Evolutionary conservation across 1,140 invertebrate species (phyloP), one percentile per base, ranked within the genome.

Genomic region (Hetaerina americana): DNA sequence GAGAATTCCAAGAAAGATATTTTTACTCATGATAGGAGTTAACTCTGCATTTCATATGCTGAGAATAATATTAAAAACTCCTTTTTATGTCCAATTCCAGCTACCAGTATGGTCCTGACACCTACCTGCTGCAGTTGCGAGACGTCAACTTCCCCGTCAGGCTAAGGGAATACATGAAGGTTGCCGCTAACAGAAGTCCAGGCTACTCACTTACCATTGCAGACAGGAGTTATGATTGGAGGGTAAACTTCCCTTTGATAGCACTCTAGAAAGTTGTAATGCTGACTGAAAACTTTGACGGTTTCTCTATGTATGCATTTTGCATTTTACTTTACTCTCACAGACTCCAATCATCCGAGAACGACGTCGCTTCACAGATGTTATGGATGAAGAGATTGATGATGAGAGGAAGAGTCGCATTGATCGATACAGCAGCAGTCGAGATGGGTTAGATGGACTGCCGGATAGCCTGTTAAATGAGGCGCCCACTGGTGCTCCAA

Each of bases 351-450:
- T 94, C 5, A 93, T 97, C 75, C 85, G 92, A 26, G 95, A 97
- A 82, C 83, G 95, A 72, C 87, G 95, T 72, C 88, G 93, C 67
- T 96, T 97, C 79, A 95, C 92, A 6, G 95, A 97, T 77, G 88
- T 97, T 0, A 96, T 96, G 94, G 95, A 97, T 79, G 95, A 97
- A 79, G 94, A 97, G 82, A 95, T 96, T 71, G 92, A 95, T 75
- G 94, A 96, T 79, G 94, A 96, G 80, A 85, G 90, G 24, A 90
- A 88, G 76, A 89, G 88, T 6, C 83, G 92, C 15, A 92, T 93
- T 70, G n/a, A 70, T 57, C 22, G 40, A 12, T 57, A 57, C 10
- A n/a, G 40, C 15, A n/a, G 40, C 15, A 57, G 40, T 57, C 2
- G 40, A n/a, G 40, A 57, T 2, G 22, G 40, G 15, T 57, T 57